Evolutionary conservation across 2,888 invertebrate genomes (phyloP), one percentile per base, ranked within the genome.

Genomic region (Eupithecia tripunctaria): DNA sequence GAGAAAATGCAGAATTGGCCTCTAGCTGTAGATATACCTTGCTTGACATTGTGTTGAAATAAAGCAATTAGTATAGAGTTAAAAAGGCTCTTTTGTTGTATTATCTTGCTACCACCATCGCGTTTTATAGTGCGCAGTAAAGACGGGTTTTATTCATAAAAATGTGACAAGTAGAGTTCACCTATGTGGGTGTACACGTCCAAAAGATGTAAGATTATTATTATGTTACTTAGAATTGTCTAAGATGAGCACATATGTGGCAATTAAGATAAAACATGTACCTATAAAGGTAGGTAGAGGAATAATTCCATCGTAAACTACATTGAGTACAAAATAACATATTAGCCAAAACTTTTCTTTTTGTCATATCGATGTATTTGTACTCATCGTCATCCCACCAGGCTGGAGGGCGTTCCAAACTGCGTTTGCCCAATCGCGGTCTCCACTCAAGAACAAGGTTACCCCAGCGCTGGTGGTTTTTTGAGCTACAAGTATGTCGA

Each of bases 191-290:
- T 84, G 80, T 80, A 81, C 85, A 84, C 83, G 87, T 86, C 75
- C 78, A 79, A 76, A 68, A 63, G 69, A 27, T 43, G 29, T 25
- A 7, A 85, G 87, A 87, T 86, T 82, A 80, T 86, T 89, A 91
- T 91, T 85, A 85, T 75, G 80, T 82, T 90, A 89, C 89, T 84
- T 80, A 87, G 90, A 91, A 78, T 76, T 80, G 79, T 81, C 78
- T 81, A 81, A 80, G 83, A 88, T 84, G 84, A 85, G 86, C 85
- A n/a, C n/a, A 82, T 81, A 81, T 81, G 80, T 65, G 41, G 82
- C 84, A 85, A 88, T 86, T 88, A 87, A 89, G 82, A 85, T 80
- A 80, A 80, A 81, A 79, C 82, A 76, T 80, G 82, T 29, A n/a
- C n/a, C n/a, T n/a, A n/a, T n/a, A n/a, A n/a, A n/a, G n/a, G n/a